These are phyloP conservation scores for Lophura nycthemera DNA, from an alignment of 2,113 vertebrate genomes.

Conservation along the genomic window DNA sequence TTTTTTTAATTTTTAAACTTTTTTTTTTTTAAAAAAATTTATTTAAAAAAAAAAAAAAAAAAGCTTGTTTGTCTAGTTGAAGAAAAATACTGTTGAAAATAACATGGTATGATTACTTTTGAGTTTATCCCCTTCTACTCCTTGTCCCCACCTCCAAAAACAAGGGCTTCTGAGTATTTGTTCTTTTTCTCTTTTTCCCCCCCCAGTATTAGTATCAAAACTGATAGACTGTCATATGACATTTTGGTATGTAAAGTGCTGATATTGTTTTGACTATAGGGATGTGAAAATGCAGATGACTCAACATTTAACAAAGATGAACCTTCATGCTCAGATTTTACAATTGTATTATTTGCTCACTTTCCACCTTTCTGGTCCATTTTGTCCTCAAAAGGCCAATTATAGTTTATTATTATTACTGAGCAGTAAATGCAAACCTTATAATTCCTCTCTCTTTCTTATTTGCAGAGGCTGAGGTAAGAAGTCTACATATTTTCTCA, in stretches of 20 bases:
- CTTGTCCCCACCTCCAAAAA: too few species aligned
- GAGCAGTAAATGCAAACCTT: background rate
- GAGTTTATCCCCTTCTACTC: too few species aligned
- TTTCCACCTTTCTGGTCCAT: constrained; percentile 24
- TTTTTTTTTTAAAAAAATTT: too few species aligned
- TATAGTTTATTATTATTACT: background rate
- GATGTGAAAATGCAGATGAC: background rate
- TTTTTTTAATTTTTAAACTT: too few species aligned
- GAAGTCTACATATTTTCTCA: background rate
- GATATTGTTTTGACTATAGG: background rate
- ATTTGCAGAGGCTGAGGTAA: background rate
- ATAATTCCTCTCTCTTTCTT: background rate
- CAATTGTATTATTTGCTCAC: background rate
- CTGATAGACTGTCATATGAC: background rate
- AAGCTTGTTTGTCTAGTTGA: too few species aligned
- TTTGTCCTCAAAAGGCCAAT: background rate
- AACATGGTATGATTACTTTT: too few species aligned
- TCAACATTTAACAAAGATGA: background rate
- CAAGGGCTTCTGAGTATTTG: too few species aligned
- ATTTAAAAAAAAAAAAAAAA: too few species aligned
- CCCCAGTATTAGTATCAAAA: too few species aligned
- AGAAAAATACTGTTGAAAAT: too few species aligned
- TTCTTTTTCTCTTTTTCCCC: too few species aligned
- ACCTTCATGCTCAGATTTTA: constrained; percentile 21
- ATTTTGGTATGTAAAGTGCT: background rate